These are phyloP conservation scores for Melipona quadrifasciata DNA, from an alignment of 1,140 invertebrate genomes.

Conservation along the genomic window DNA sequence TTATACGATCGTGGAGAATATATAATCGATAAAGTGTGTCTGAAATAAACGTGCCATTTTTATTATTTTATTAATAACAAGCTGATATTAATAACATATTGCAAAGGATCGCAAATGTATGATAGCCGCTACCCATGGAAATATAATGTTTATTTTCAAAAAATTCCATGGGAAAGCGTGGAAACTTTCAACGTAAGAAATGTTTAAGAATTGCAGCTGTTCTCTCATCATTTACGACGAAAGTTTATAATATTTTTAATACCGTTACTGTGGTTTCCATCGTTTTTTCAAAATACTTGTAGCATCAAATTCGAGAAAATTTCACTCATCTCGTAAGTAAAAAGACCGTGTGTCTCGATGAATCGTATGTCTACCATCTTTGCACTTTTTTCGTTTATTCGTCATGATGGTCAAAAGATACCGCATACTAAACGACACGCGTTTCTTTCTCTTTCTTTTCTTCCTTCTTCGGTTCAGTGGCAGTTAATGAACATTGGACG, in stretches of 20 bases:
- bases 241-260: background rate
- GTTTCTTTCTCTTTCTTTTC: background rate
- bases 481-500: constrained; percentile 52
- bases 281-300: constrained; percentile 12
- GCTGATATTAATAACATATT: constrained; percentile 13
- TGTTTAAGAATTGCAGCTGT: background rate
- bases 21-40: constrained; percentile 12
- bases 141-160: background rate
- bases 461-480: constrained; percentile 6
- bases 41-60: constrained; percentile 5
- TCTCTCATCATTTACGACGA: background rate
- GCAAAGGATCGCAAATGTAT: background rate
- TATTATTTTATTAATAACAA: constrained; percentile 24
- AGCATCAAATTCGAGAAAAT: constrained; percentile 28
- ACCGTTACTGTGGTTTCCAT: background rate
- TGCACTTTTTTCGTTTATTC: constrained; percentile 15
- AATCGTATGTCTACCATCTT: constrained; percentile 17
- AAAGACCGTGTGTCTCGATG: constrained; percentile 22
- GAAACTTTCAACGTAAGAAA: background rate
- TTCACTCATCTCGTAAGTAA: constrained; percentile 23
- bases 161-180: background rate
- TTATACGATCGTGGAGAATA: background rate
- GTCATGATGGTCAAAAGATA: background rate
- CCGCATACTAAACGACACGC: constrained; percentile 9
- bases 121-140: background rate